Base-by-base conservation (phyloP, 1,140 invertebrate genomes). In the Cecropterus lyciades region DNA sequence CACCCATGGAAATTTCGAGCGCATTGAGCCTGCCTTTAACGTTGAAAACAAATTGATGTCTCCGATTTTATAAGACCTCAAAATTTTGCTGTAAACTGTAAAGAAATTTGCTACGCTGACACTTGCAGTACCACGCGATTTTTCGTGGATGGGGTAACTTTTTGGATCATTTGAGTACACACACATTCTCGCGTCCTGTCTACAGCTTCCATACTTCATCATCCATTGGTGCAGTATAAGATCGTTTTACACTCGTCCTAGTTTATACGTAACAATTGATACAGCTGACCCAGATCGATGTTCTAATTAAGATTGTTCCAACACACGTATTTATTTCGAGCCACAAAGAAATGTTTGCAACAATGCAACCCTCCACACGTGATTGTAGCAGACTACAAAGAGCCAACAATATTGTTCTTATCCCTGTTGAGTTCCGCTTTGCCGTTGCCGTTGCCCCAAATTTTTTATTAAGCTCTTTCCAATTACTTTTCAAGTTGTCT, bases 301-400 rank as follows among this genome's bases (percentile, higher is more conserved):
- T 60, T 60, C 57, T 60, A 60, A 60, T 60, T 60, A 60, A 60
- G 57, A 60, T 60, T 60, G 57, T 49, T 60, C 45, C 45, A 60
- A 49, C 57, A 37, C 57, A 60, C 45, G 57, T 59, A 59, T 59
- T 48, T 48, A 24, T 59, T 59, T 10, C 45, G 45, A 37, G 15
- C 43, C 57, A 48, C 43, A 48, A 60, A 60, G 45, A 60, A 60
- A 60, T 60, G 57, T 60, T 60, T 59, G 56, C 56, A 60, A 20
- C 57, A 60, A 60, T 60, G 57, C 57, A 49, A 16, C 57, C 57
- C 57, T 37, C 57, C 52, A 55, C 45, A 60, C 57, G 57, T 48
- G 57, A 48, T 60, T 60, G 57, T 60, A 37, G 9, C 27, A 48
- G 57, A 60, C 57, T 60, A 60, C 57, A 60, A 60, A 60, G 56